Percentiles rank a stretch among this genome's conserved stretches.
phyloP scores from a whole-genome alignment of 2,113 vertebrate species.

The Gnathonemus longibarbis region DNA sequence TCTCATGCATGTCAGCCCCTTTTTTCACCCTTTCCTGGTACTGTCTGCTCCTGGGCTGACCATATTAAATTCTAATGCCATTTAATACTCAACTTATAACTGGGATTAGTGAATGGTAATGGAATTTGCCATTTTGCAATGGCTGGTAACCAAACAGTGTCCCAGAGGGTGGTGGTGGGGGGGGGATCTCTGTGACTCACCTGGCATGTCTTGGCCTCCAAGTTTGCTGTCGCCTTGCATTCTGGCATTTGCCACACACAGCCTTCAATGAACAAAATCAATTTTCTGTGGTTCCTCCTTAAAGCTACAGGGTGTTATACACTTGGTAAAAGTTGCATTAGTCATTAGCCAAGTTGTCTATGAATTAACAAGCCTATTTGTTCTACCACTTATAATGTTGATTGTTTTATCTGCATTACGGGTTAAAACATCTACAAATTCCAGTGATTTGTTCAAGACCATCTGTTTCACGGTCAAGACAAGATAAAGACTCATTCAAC shows the following conservation, averaged over 20 bases:
- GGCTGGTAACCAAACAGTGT: background rate
- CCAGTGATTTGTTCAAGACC: too few species aligned
- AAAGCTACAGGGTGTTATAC: background rate
- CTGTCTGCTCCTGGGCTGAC: background rate
- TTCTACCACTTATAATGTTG: background rate
- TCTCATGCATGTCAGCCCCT: background rate
- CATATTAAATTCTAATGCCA: slow-evolving; percentile 18
- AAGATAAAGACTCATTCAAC: too few species aligned
- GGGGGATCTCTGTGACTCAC: background rate
- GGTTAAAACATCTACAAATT: background rate
- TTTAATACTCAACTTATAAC: slow-evolving; percentile 19
- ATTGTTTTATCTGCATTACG: background rate
- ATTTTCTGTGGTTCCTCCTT: background rate
- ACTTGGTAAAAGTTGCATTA: background rate
- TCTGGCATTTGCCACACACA: background rate
- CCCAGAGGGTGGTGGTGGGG: background rate
- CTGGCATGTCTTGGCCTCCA: background rate
- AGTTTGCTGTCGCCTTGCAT: background rate
- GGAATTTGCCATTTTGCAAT: background rate
- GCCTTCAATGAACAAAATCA: too few species aligned
- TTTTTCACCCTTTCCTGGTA: background rate
- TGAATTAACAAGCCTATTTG: background rate
- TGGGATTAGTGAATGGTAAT: slow-evolving; percentile 8
- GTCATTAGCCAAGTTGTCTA: background rate
- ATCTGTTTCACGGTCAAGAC: too few species aligned